Evolutionary conservation across 64 coral and sea anemone genomes (phyloP), one percentile per base, ranked within the genome.

Genomic region (Pocillopora verrucosa): DNA sequence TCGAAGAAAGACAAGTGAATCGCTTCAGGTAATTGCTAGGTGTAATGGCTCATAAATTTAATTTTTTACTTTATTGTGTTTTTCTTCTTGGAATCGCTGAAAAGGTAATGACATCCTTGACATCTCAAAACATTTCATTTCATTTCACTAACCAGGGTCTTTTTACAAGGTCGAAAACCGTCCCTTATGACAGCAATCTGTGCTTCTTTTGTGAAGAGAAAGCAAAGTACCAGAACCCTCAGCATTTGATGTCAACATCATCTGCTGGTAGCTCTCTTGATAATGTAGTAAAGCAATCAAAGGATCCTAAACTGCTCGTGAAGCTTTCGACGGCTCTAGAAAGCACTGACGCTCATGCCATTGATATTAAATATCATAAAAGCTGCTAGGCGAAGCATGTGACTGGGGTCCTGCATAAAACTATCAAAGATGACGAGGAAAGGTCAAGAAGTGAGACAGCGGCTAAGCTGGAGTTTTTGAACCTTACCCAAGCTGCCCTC

Each of bases 251-350:
- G 19, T 89, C 86, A n/a, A 93, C 92, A 83, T 16, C 75, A 84
- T 81, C 84, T 45, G 92, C 92, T 76, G 70, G 91, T 9, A 38
- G 77, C 26, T 92, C 91, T 73, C 77, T 92, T 79, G 59, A 62
- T 56, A 5, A 73, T 24, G 84, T 77, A 81, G 62, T 92, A 1
- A 24, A 88, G 38, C 37, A 80, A 41, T 74, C 78, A 68, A 85
- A 30, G 56, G 84, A 87, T 84, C 6, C 73, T 5, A 90, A 87
- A 80, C 65, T 92, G 38, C 72, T 74, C 73, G 76, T 74, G 36
- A 92, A 92, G 51, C 91, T 92, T 82, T 25, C 76, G 45, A 92
- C 86, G 30, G 76, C 91, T 60, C 73, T 92, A 25, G 91, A 92
- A 74, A n/a, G 76, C 35, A 61, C 62, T 24, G 91, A 92, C 20